Conservation (phyloP, 2,888 invertebrate species). For the Ypsolopha scabrella region DNA sequence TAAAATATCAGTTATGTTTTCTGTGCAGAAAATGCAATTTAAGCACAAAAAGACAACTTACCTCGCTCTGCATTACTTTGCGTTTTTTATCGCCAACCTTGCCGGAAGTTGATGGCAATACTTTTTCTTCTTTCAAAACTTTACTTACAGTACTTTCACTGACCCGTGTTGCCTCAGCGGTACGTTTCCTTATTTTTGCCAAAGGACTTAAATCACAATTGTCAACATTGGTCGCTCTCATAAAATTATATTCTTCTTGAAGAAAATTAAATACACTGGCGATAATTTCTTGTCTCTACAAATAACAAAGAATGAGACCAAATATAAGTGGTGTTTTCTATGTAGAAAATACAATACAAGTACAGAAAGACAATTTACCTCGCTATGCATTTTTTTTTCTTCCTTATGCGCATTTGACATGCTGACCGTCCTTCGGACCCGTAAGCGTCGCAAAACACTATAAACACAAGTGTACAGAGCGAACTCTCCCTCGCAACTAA, state of each 20-base stretch:
- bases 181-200: too few species aligned
- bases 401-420: not conserved
- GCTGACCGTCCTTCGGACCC: not conserved
- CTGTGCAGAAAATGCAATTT: not conserved
- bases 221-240: not conserved
- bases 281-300: not conserved
- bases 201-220: too few species aligned
- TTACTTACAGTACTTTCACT: not conserved
- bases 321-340: not conserved
- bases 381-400: not conserved
- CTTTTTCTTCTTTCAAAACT: constrained; percentile 2
- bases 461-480: not conserved
- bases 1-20: too few species aligned
- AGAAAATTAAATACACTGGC: not conserved
- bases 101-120: too few species aligned
- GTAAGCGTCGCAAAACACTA: too few species aligned
- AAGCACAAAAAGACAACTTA: not conserved
- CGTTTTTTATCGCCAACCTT: not conserved
- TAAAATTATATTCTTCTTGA: not conserved
- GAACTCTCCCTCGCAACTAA: not conserved
- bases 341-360: not conserved
- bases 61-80: not conserved
- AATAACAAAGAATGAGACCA: too few species aligned
- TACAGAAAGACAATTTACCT: not conserved
- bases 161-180: not conserved